Percentiles rank a stretch among this genome's conserved stretches.
phyloP scores from a whole-genome alignment of 1,140 invertebrate genomes.

The Plodia interpunctella region DNA sequence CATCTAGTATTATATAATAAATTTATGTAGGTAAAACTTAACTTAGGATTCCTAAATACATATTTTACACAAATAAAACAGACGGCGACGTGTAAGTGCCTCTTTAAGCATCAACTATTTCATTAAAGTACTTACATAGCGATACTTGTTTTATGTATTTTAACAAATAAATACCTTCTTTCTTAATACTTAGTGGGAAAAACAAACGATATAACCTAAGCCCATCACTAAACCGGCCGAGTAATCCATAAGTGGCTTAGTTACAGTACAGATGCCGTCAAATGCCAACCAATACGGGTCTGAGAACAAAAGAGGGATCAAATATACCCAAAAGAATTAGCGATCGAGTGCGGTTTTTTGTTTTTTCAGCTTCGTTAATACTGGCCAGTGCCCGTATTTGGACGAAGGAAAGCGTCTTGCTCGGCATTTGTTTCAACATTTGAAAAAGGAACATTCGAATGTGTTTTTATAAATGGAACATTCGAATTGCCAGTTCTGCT shows the following conservation, averaged over 20 bases:
- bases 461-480: neutral
- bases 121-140: too few species aligned
- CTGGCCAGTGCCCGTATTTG: slow-evolving; percentile 9
- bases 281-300: slow-evolving; percentile 25
- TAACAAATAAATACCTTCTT: too few species aligned
- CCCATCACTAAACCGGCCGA: slow-evolving; percentile 18
- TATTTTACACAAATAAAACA: too few species aligned
- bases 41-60: too few species aligned
- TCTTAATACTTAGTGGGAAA: neutral
- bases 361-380: slow-evolving; percentile 2
- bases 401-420: neutral
- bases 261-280: slow-evolving; percentile 28
- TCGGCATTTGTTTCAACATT: neutral
- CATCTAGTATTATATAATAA: too few species aligned
- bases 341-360: slow-evolving; percentile 11
- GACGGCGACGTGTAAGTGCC: too few species aligned
- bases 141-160: too few species aligned
- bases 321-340: slow-evolving; percentile 25
- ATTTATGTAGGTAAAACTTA: too few species aligned
- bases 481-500: neutral
- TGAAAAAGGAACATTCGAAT: neutral
- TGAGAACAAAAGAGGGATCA: slow-evolving; percentile 31
- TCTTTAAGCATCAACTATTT: too few species aligned
- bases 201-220: slow-evolving; percentile 7
- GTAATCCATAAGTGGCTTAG: slow-evolving; percentile 33